phyloP scores from a whole-genome alignment of 2,113 vertebrate genomes.

The Oryzias curvinotus region DNA sequence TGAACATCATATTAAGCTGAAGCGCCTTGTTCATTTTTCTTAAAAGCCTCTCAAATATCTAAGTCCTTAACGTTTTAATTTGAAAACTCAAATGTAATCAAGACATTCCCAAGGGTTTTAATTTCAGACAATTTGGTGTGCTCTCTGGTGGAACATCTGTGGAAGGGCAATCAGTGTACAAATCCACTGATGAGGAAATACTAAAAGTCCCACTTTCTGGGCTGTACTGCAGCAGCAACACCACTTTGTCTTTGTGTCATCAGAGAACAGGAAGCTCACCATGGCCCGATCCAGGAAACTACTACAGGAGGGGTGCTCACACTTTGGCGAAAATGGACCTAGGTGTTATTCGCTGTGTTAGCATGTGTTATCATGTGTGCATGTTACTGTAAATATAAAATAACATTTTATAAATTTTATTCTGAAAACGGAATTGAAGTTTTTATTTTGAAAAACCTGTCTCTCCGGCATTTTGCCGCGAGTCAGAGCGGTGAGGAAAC shows the following conservation, averaged over 20 bases:
- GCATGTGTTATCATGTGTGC: too few species aligned
- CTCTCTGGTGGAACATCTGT: conserved; percentile 29
- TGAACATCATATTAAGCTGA: conserved; percentile 28
- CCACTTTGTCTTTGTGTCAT: background rate
- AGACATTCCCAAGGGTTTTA: conserved; percentile 25
- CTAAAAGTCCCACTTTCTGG: conserved; percentile 20
- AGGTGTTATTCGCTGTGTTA: too few species aligned
- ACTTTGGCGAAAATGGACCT: too few species aligned
- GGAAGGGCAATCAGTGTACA: conserved; percentile 23
- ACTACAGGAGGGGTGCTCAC: too few species aligned
- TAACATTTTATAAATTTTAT: too few species aligned
- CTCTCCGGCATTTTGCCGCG: too few species aligned
- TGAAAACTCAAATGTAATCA: conserved; percentile 23
- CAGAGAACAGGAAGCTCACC: too few species aligned
- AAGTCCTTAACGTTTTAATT: conserved; percentile 21
- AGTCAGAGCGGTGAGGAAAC: too few species aligned
- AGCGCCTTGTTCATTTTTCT: conserved; percentile 32
- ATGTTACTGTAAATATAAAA: too few species aligned
- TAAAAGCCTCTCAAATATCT: conserved; percentile 6
- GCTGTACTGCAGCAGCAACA: background rate
- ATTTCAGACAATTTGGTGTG: conserved; percentile 26
- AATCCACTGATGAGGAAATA: conserved; percentile 52
- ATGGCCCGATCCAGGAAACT: too few species aligned
- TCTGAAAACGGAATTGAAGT: too few species aligned
- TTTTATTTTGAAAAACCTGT: too few species aligned